Conservation (phyloP, 1,140 invertebrate species). For the Polyergus mexicanus region DNA sequence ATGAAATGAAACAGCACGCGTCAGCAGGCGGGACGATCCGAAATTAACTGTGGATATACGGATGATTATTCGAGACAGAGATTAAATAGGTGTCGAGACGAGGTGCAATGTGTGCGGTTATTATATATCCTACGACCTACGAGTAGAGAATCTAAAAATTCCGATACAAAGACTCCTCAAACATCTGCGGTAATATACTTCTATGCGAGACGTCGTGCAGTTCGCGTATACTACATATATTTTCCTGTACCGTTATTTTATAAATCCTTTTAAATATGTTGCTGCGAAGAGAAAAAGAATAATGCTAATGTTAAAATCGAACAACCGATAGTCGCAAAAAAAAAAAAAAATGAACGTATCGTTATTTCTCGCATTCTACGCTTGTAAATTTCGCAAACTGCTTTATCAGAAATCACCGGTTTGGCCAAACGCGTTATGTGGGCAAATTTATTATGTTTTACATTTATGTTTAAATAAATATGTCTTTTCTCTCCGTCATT, state of each 20-base stretch:
- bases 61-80: slow-evolving; percentile 50
- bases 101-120: slow-evolving; percentile 24
- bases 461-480: background rate
- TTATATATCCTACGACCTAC: background rate
- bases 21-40: slow-evolving; percentile 43
- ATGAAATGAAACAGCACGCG: slow-evolving; percentile 34
- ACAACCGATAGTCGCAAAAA: background rate
- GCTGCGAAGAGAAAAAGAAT: background rate
- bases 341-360: background rate
- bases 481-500: no score
- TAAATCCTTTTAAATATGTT: slow-evolving; percentile 51
- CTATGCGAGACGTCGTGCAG: slow-evolving; percentile 24
- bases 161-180: slow-evolving; percentile 55
- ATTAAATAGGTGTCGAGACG: slow-evolving; percentile 55
- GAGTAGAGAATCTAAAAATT: slow-evolving; percentile 30
- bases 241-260: slow-evolving; percentile 54
- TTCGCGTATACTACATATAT: slow-evolving; percentile 1
- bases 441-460: background rate
- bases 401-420: no score
- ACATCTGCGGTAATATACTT: slow-evolving; percentile 56
- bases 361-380: background rate
- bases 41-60: slow-evolving; percentile 22
- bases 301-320: slow-evolving; percentile 29
- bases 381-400: slow-evolving; percentile 4
- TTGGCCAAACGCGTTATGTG: background rate